Evolutionary conservation across 2,797 vertebrate species (phyloP), one percentile per base, ranked within the genome.

Genomic region (Chiroxiphia lanceolata): DNA sequence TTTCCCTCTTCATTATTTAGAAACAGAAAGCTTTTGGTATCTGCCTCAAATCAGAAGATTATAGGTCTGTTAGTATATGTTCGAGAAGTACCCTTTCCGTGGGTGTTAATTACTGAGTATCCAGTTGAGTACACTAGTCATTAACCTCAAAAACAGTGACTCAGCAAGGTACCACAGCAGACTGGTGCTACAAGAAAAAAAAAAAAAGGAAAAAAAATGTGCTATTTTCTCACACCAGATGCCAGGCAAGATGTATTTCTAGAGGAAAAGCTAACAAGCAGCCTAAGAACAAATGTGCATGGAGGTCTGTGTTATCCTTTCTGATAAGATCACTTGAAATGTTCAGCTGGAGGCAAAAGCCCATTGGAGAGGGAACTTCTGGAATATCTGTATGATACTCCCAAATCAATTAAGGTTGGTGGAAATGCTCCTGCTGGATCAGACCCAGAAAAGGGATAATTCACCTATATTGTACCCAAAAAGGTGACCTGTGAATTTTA

Each of bases 61-160:
- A 93, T 31, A 89, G 81, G 88, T 57, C 78, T 93, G 47, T 78
- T 87, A 82, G 81, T 75, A 74, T 38, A 69, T 18, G 60, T 56
- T 84, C 60, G 85, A 88, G 82, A 63, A 83, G 89, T 70, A 42
- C 65, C 65, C 63, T 71, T 89, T 94, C 83, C 20, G 44, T 87
- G 71, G 64, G 65, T n/a, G 75, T 79, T 83, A 87, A 94, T 75
- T 91, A 65, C 69, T 54, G 89, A 31, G 31, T 61, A 81, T 94
- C 92, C 94, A 94, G 77, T 76, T 51, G 82, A 97, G 67, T 51
- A 84, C 61, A 75, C 53, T 26, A 87, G 60, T 84, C 68, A 77
- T 94, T 92, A 95, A 96, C 74, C 75, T 90, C 91, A 83, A 83
- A 94, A 95, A 15, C 59, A 90, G 83, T 87, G 95, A 96, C 85